Base-by-base conservation (phyloP, 2,888 invertebrate genomes). In the Pseudanteris insignis region DNA sequence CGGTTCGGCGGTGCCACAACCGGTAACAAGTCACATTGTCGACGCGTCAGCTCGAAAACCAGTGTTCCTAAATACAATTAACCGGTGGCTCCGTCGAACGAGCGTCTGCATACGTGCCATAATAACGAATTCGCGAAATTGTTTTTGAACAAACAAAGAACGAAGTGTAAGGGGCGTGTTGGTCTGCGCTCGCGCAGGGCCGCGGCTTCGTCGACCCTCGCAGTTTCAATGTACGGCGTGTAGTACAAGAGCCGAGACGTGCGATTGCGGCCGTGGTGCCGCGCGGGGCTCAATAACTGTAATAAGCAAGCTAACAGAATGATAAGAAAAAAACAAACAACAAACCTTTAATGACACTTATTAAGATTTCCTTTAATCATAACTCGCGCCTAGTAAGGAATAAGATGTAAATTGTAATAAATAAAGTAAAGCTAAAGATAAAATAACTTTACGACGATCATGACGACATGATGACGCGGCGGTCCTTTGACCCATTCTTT, bases 71-170 rank as follows among this genome's bases (percentile, higher is more conserved):
- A 54, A 54, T 50, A 36, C 11, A 54, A 55, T 13, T 24, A 15
- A 9, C 54, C 46, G 13, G 40, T 25, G 14, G 43, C 38, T 38
- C 37, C 53, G 57, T 53, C 48, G 58, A 44, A 48, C 63, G 58
- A 66, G 64, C 64, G 70, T 70, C 74, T 65, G 69, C 72, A 66
- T n/a, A 74, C 76, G 77, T 78, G 77, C 77, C 77, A 78, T 78
- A 78, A 76, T 70, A 64, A 11, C 4, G 10, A 50, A 50, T 6
- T 3, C 18, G 18, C 6, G n/a, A n/a, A n/a, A n/a, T n/a, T n/a
- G n/a, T n/a, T n/a, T n/a, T n/a, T n/a, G n/a, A n/a, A n/a, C n/a
- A n/a, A n/a, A n/a, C n/a, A n/a, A n/a, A n/a, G n/a, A n/a, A n/a
- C n/a, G n/a, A n/a, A n/a, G n/a, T n/a, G n/a, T n/a, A n/a, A n/a